Evolutionary conservation across 2,113 vertebrate species (phyloP).

Genomic region (Riparia riparia): DNA sequence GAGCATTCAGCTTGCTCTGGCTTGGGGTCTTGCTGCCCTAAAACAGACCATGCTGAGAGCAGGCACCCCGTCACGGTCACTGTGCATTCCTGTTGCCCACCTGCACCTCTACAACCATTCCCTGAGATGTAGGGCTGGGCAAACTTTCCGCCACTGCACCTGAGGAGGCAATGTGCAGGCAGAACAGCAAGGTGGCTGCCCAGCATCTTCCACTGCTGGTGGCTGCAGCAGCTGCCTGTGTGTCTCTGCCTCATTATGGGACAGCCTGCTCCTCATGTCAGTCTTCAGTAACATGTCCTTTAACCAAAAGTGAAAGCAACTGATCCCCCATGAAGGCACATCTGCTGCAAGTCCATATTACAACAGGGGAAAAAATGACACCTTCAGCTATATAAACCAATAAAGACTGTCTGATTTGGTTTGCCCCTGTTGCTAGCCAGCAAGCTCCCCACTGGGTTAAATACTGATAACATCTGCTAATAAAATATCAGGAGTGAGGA

Average conservation of each 20-base stretch:
- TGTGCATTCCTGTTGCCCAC: no score
- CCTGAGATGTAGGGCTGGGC: rapidly evolving
- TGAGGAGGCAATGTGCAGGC: neutral
- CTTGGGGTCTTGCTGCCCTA: neutral
- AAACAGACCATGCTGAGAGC: rapidly evolving
- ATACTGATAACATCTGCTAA: conserved; percentile 75
- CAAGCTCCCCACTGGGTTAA: conserved; percentile 71
- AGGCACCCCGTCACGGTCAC: neutral
- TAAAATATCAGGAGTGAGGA: conserved; percentile 33
- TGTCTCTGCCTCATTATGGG: neutral
- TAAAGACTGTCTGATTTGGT: conserved; percentile 75
- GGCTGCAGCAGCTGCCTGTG: neutral
- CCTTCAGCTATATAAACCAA: conserved; percentile 73
- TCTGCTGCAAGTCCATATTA: conserved; percentile 82
- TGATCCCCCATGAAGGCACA: conserved; percentile 66
- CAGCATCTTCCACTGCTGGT: neutral
- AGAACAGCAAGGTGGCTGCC: neutral
- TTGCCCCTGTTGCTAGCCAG: conserved; percentile 71
- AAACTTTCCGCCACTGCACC: rapidly evolving
- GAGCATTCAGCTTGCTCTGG: neutral
- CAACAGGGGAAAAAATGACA: conserved; percentile 71
- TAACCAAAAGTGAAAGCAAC: conserved; percentile 42
- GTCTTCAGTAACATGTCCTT: conserved; percentile 8
- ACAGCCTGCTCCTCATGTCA: neutral
- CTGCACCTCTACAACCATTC: rapidly evolving